These are phyloP conservation scores for Podilymbus podiceps DNA, from an alignment of 2,113 vertebrate species.

Conservation along the genomic window DNA sequence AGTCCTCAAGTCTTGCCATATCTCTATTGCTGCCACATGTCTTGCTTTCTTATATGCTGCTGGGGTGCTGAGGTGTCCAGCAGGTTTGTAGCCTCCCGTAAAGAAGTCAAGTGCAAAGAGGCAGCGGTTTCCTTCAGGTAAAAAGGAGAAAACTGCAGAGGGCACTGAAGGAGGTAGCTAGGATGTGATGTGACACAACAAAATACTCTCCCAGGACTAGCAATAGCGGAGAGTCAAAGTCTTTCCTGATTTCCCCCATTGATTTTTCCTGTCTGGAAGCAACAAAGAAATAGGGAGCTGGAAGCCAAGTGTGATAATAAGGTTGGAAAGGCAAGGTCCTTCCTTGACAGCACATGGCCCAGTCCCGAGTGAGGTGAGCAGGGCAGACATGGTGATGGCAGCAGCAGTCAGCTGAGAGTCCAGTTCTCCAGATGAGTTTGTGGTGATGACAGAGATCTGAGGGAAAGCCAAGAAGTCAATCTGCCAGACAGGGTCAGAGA, in stretches of 20 bases:
- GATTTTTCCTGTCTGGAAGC: not conserved
- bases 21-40: not conserved
- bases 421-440: not conserved
- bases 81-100: not conserved
- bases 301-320: not conserved
- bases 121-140: not conserved
- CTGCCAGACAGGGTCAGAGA: not conserved
- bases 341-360: not conserved
- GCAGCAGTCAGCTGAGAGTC: not conserved
- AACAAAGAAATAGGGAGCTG: not conserved
- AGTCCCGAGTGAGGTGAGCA: not conserved
- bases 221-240: not conserved
- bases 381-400: not conserved
- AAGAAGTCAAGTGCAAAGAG: not conserved
- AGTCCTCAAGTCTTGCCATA: not conserved
- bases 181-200: not conserved
- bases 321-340: not conserved
- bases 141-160: not conserved
- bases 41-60: not conserved
- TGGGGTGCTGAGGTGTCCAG: not conserved
- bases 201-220: not conserved
- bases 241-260: not conserved
- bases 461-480: not conserved
- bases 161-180: not conserved
- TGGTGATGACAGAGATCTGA: not conserved